Conservation (phyloP, 2,888 invertebrate genomes). For the Chymomyza fuscimana region DNA sequence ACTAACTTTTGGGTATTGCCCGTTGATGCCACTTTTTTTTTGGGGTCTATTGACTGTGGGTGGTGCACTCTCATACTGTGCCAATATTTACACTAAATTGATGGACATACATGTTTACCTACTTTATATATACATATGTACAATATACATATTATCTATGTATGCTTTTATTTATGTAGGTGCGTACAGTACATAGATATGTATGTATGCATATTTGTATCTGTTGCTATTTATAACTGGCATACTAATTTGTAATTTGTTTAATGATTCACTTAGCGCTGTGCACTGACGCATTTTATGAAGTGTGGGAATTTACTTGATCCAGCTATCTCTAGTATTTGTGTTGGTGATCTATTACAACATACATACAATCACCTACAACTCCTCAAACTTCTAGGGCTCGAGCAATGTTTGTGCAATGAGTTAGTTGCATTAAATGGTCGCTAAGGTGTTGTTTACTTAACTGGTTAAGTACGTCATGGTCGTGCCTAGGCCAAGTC, state of each 20-base stretch:
- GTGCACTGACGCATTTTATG: conserved; percentile 41
- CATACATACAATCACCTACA: neutral
- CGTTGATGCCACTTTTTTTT: neutral
- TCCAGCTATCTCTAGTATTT: neutral
- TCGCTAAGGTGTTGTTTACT: neutral
- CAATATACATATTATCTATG: neutral
- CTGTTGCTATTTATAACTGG: conserved; percentile 64
- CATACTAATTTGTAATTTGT: conserved; percentile 71
- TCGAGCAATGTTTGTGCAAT: neutral
- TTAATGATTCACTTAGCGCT: conserved; percentile 67
- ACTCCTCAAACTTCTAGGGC: neutral
- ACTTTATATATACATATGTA: neutral
- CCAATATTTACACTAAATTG: conserved; percentile 68
- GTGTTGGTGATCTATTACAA: neutral
- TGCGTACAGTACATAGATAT: conserved; percentile 4
- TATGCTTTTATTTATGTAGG: neutral
- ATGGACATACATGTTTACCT: conserved; percentile 62
- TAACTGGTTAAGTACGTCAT: conserved; percentile 2
- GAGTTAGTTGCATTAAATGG: neutral
- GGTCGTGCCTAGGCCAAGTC: neutral
- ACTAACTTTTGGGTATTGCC: neutral
- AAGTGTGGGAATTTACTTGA: conserved; percentile 55
- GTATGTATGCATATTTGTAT: neutral
- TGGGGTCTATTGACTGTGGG: conserved; percentile 2
- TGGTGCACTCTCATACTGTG: conserved; percentile 36